Evolutionary conservation across 1,140 invertebrate species (phyloP).

Genomic region (Macrobrachium nipponense): DNA sequence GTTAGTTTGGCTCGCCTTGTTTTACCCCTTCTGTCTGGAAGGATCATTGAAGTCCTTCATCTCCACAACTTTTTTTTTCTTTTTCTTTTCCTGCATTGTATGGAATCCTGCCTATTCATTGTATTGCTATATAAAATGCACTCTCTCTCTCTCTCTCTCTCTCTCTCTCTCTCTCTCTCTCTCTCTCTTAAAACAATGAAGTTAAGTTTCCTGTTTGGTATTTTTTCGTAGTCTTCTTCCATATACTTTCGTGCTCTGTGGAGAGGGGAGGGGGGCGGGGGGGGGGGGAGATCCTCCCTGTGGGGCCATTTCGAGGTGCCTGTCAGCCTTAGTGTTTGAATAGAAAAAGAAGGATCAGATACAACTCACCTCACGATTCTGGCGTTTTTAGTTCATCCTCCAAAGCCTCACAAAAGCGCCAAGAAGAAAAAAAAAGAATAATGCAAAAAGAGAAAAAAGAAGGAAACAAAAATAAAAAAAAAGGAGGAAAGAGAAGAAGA

Average conservation of each 20-base stretch:
- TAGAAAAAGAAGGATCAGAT: background rate
- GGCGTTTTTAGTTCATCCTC: conserved; percentile 1
- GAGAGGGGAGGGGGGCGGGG: too few relatives aligned
- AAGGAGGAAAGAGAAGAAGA: background rate
- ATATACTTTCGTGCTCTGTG: background rate
- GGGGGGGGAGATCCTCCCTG: too few relatives aligned
- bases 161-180: conserved; percentile 20
- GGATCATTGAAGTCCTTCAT: background rate
- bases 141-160: conserved; percentile 15
- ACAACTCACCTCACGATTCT: conserved; percentile 2
- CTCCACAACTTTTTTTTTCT: background rate
- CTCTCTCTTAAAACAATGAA: background rate
- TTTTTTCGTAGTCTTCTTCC: background rate
- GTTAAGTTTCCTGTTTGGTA: background rate
- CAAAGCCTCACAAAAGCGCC: conserved; percentile 5
- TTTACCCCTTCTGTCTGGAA: background rate
- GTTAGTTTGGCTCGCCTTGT: too few relatives aligned
- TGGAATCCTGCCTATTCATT: background rate
- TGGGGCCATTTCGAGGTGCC: too few relatives aligned
- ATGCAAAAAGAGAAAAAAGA: background rate
- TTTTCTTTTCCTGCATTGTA: background rate
- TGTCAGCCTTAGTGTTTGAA: too few relatives aligned
- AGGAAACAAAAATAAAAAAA: background rate
- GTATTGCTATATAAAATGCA: background rate
- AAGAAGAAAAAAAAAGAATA: background rate